Base-by-base conservation (phyloP, 53 echinoderm and acorn worm species). In the Glandiceps talaboti region DNA sequence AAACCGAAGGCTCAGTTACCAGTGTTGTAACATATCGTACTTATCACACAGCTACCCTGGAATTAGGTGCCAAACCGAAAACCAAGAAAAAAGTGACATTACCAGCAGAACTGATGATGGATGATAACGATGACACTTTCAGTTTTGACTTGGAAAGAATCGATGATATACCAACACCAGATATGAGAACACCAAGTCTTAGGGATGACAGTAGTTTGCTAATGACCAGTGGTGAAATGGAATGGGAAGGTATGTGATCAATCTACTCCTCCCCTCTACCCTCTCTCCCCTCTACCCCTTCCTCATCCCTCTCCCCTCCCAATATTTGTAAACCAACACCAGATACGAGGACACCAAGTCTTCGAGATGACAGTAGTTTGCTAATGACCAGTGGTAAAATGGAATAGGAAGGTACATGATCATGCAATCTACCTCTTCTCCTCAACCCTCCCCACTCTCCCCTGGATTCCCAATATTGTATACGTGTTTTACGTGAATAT, bases 161-260 rank as follows among this genome's bases (percentile, higher is more conserved):
- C 20, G 64, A 45, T 20, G 64, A 45, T 45, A 12, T 45, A 45
- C 64, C 6, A 20, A 45, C 64, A 45, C 64, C 64, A 20, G 64
- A 45, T 20, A 45, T 45, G 64, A 6, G 64, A 12, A 45, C 64
- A 45, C 64, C 64, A 45, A 45, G 64, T 45, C 64, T 45, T 20
- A 6, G 64, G 20, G 64, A 45, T 45, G 64, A 45, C 20, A 45
- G 64, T 45, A 45, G 64, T 45, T 12, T 45, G 6, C 20, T 45
- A 20, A 45, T 45, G 64, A 89, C 87, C 14, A 94, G 91, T 75
- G 85, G 86, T n/a, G 93, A 99, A 79, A 94, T 99, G 99, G 91
- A 93, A 0, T 99, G 99, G 99, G 94, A 99, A 84, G 99, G 99
- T 99, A 89, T 84, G 80, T n/a, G n/a, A n/a, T n/a, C n/a, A n/a